A percentile compares a stretch with the other conserved stretches of the same genome.
Conservation (phyloP, 2,888 invertebrate genomes). For the Protophormia terraenovae region DNA sequence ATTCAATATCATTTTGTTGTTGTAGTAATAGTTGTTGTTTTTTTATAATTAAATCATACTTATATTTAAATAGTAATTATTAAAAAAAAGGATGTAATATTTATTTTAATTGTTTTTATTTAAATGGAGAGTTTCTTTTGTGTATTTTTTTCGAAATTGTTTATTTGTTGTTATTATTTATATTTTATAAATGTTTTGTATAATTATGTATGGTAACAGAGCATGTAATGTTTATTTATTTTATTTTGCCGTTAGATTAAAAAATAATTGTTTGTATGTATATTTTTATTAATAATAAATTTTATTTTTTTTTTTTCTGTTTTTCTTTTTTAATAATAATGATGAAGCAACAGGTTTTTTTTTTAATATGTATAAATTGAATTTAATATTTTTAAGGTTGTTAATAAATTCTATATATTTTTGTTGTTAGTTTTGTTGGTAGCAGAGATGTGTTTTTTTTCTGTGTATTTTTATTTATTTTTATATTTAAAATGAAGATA, state of each 20-base stretch:
- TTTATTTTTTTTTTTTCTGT: constrained; percentile 23
- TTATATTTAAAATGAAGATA: background rate
- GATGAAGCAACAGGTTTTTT: constrained; percentile 63
- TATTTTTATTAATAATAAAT: constrained; percentile 30
- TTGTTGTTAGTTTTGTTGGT: constrained; percentile 6
- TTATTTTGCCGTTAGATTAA: constrained; percentile 38
- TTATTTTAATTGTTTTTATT: constrained; percentile 21
- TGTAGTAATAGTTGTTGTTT: constrained; percentile 59
- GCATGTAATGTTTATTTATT: constrained; percentile 32
- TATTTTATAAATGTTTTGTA: constrained; percentile 32
- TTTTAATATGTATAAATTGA: constrained; percentile 16
- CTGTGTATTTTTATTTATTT: background rate
- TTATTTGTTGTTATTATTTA: constrained; percentile 6
- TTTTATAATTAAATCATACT: constrained; percentile 64
- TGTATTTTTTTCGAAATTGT: constrained; percentile 7
- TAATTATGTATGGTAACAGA: constrained; percentile 60
- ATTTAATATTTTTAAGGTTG: constrained; percentile 16
- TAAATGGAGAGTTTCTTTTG: constrained; percentile 40
- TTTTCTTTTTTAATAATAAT: too few species aligned
- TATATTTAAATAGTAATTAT: constrained; percentile 60
- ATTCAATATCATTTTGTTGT: constrained; percentile 64
- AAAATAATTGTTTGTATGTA: constrained; percentile 40
- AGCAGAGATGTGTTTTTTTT: constrained; percentile 17
- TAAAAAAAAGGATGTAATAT: constrained; percentile 38
- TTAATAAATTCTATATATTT: constrained; percentile 55